Evolutionary conservation across 2,113 vertebrate species (phyloP).

Genomic region (Tragelaphus scriptus): DNA sequence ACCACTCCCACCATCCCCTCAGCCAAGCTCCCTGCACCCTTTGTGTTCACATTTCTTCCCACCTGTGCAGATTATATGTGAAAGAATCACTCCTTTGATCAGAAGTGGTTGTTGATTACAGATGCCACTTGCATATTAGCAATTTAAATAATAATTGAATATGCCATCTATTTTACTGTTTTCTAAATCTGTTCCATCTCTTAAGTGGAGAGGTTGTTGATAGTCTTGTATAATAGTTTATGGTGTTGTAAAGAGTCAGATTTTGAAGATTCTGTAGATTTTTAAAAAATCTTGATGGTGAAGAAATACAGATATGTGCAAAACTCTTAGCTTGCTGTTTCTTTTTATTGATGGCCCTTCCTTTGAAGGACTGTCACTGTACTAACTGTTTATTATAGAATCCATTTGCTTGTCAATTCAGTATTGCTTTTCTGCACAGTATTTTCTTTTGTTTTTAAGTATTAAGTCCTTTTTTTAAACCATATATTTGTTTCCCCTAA

Average conservation of each 20-base stretch:
- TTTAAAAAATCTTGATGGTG: background rate
- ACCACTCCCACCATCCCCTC: fast-evolving
- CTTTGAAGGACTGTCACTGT: fast-evolving
- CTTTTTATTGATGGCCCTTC: background rate
- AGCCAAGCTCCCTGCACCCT: background rate
- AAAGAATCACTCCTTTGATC: background rate
- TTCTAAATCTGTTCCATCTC: background rate
- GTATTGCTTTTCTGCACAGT: background rate
- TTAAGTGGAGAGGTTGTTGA: background rate
- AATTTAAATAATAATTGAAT: background rate
- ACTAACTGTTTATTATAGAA: fast-evolving
- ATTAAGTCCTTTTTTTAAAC: background rate
- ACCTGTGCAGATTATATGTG: background rate
- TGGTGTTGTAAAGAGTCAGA: background rate
- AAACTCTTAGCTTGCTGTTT: background rate
- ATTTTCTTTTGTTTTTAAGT: background rate
- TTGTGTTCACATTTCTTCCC: background rate
- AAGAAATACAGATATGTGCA: background rate
- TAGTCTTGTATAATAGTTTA: background rate
- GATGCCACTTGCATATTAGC: background rate
- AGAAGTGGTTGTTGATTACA: background rate
- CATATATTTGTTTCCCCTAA: background rate
- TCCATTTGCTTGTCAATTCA: background rate
- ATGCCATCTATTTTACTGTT: background rate
- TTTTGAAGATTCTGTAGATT: background rate